These are phyloP conservation scores for Drosophila nigromelanica DNA, from an alignment of 1,140 invertebrate genomes.

Conservation along the genomic window DNA sequence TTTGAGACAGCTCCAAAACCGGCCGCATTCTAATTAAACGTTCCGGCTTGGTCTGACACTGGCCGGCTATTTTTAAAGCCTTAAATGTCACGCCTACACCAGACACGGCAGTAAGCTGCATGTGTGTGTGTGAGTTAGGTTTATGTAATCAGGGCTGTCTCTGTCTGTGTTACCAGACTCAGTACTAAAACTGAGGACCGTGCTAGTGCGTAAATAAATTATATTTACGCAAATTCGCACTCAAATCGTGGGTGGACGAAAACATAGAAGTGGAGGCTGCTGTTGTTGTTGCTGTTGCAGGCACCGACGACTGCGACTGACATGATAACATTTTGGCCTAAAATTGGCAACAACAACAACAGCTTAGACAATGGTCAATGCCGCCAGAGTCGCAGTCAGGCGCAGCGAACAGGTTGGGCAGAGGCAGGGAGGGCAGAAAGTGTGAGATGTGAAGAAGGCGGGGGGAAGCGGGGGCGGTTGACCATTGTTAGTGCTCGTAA, in stretches of 20 bases:
- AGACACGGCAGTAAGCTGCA: slow-evolving; percentile 47
- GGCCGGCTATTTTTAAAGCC: slow-evolving; percentile 65
- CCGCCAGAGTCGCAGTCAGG: slow-evolving; percentile 26
- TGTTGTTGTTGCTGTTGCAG: slow-evolving; percentile 32
- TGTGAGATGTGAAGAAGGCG: background rate
- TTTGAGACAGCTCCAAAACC: slow-evolving; percentile 37
- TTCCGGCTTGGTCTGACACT: slow-evolving; percentile 58
- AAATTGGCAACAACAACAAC: slow-evolving; percentile 71
- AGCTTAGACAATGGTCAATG: slow-evolving; percentile 64
- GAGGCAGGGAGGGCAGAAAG: background rate
- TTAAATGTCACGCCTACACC: slow-evolving; percentile 68
- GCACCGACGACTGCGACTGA: slow-evolving; percentile 77
- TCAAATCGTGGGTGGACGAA: slow-evolving; percentile 50
- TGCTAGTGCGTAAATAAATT: slow-evolving; percentile 81
- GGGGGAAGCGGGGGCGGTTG: slow-evolving; percentile 10
- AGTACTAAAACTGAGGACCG: slow-evolving; percentile 39
- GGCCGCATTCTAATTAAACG: slow-evolving; percentile 77
- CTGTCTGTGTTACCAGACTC: slow-evolving; percentile 28
- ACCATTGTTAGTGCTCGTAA: slow-evolving; percentile 78
- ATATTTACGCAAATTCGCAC: slow-evolving; percentile 82
- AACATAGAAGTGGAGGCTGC: background rate
- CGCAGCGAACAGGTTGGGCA: background rate
- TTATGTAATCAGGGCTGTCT: slow-evolving; percentile 68
- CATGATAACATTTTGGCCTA: slow-evolving; percentile 82
- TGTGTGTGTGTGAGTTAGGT: slow-evolving; percentile 47